phyloP scores from a whole-genome alignment of 2,113 vertebrate genomes.

The Heterocephalus glaber region DNA sequence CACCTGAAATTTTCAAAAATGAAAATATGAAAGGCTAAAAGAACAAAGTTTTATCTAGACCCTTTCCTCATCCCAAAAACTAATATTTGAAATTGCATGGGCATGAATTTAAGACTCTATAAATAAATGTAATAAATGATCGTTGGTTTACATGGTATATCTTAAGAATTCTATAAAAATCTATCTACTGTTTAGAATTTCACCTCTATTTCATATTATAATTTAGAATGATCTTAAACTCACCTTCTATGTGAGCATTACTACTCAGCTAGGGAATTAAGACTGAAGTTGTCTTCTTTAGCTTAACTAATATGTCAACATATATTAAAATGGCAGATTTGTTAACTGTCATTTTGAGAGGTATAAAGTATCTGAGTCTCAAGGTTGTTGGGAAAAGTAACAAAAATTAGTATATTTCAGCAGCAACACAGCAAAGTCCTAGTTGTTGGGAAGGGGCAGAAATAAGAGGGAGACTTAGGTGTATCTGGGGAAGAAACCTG shows the following conservation, averaged over 20 bases:
- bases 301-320: neutral
- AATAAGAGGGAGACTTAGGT: neutral
- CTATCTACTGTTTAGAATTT: neutral
- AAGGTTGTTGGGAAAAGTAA: neutral
- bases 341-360: neutral
- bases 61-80: neutral
- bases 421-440: neutral
- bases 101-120: neutral
- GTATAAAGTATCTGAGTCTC: neutral
- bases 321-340: neutral
- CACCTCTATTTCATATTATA: neutral
- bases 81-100: conserved; percentile 23
- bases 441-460: neutral
- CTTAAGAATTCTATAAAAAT: conserved; percentile 13
- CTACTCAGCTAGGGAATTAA: neutral
- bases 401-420: neutral
- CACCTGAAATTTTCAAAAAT: conserved; percentile 33
- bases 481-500: neutral
- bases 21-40: neutral
- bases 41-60: neutral
- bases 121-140: neutral
- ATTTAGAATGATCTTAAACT: neutral
- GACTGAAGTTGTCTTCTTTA: neutral
- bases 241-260: neutral
- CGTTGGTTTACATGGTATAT: neutral